Evolutionary conservation across 2,797 vertebrate species (phyloP).

Genomic region (Dicrostonyx torquatus): DNA sequence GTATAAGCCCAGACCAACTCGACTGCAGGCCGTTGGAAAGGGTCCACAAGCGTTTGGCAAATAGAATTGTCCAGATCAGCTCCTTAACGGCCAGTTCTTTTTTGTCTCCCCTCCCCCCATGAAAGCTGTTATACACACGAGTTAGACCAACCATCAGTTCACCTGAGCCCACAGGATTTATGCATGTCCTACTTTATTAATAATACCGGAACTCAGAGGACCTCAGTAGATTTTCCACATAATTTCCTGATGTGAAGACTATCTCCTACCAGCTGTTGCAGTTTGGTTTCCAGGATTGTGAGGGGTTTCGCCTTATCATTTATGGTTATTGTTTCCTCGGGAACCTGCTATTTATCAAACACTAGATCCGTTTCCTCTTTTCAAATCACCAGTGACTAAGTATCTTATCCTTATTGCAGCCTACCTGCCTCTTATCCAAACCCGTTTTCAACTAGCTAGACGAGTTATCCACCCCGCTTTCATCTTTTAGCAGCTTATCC

Average conservation of each 20-base stretch:
- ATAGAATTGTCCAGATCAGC: background rate
- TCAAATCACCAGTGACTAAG: constrained; percentile 60
- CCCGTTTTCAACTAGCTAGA: constrained; percentile 56
- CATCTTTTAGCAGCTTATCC: constrained; percentile 66
- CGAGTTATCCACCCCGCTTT: constrained; percentile 55
- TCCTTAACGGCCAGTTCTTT: background rate
- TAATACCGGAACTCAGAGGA: background rate
- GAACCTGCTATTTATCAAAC: constrained; percentile 67
- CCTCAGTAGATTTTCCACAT: background rate
- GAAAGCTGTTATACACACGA: background rate
- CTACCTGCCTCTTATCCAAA: constrained; percentile 62
- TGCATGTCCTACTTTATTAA: constrained; percentile 15
- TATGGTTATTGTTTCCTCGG: constrained; percentile 59
- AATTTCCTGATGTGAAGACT: constrained; percentile 18
- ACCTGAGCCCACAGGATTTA: background rate
- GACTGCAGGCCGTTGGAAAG: background rate
- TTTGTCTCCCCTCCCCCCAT: background rate
- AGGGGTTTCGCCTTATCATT: constrained; percentile 51
- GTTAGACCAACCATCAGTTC: background rate
- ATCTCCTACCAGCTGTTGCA: background rate
- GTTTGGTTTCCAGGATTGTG: background rate
- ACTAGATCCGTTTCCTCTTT: constrained; percentile 32
- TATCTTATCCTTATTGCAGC: constrained; percentile 45
- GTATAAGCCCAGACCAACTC: background rate
- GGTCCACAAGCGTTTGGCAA: background rate